Conservation (phyloP, 2,113 vertebrate genomes). For the Lepus americanus region DNA sequence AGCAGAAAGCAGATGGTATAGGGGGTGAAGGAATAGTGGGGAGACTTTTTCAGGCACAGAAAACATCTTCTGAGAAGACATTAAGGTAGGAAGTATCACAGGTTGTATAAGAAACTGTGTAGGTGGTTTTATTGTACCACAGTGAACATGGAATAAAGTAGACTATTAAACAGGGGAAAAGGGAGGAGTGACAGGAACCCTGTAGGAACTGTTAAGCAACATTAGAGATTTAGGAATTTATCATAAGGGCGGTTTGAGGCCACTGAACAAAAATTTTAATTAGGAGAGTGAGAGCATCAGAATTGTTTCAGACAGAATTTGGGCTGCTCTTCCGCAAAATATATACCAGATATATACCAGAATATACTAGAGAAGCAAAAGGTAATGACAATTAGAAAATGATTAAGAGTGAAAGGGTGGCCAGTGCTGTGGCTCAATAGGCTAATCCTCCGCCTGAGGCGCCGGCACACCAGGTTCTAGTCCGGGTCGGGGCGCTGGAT, state of each 20-base stretch:
- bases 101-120: conserved; percentile 16
- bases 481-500: no score
- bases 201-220: background rate
- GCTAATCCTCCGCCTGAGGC: no score
- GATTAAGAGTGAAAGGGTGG: conserved; percentile 2
- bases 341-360: background rate
- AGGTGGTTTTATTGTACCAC: background rate
- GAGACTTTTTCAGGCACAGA: background rate
- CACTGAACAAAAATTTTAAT: background rate
- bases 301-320: conserved; percentile 46
- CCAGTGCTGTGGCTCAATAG: no score
- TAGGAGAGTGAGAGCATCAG: background rate
- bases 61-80: conserved; percentile 21
- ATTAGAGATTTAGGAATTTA: conserved; percentile 39
- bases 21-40: background rate
- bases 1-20: conserved; percentile 7
- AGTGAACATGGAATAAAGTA: background rate
- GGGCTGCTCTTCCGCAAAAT: background rate
- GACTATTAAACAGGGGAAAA: background rate
- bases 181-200: background rate
- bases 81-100: background rate
- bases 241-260: background rate
- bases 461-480: no score
- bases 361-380: background rate
- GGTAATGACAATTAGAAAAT: conserved; percentile 14